phyloP scores from a whole-genome alignment of 2,888 invertebrate species.

The Drosophila hamatofila region DNA sequence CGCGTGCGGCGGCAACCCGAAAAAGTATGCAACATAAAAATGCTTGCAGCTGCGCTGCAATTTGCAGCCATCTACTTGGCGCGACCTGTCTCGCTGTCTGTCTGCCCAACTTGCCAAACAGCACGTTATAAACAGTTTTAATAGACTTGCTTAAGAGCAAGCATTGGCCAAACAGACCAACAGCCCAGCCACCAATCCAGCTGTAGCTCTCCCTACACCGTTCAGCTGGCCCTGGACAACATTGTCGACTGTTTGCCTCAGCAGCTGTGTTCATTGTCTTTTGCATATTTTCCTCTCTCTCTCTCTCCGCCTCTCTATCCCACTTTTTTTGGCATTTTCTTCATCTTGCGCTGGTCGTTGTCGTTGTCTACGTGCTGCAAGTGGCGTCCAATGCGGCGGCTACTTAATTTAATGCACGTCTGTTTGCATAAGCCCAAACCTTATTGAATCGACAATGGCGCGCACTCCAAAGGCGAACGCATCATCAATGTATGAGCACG shows the following conservation, averaged over 20 bases:
- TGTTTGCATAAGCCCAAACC: conserved; percentile 81
- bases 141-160: conserved; percentile 79
- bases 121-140: conserved; percentile 76
- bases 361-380: conserved; percentile 72
- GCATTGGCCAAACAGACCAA: conserved; percentile 22
- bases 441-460: conserved; percentile 70
- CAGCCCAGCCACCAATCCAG: conserved; percentile 37
- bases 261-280: conserved; percentile 49
- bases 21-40: conserved; percentile 65
- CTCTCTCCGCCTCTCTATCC: background rate
- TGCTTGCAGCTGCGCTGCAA: conserved; percentile 55
- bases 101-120: conserved; percentile 40
- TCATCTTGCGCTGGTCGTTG: conserved; percentile 40
- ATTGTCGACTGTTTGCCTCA: conserved; percentile 52
- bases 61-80: conserved; percentile 30
- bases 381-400: conserved; percentile 69
- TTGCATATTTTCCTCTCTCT: conserved; percentile 24
- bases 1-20: conserved; percentile 35
- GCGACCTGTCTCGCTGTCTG: conserved; percentile 11
- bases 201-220: background rate
- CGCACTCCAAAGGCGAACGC: conserved; percentile 46
- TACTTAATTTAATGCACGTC: conserved; percentile 81
- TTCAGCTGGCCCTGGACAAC: conserved; percentile 51
- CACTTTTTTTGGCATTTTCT: conserved; percentile 10
- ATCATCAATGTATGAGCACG: conserved; percentile 82